A percentile compares a stretch with the other conserved stretches of the same genome.
Evolutionary conservation across 2,797 vertebrate species (phyloP).

Genomic region (Simalia tracyae): DNA sequence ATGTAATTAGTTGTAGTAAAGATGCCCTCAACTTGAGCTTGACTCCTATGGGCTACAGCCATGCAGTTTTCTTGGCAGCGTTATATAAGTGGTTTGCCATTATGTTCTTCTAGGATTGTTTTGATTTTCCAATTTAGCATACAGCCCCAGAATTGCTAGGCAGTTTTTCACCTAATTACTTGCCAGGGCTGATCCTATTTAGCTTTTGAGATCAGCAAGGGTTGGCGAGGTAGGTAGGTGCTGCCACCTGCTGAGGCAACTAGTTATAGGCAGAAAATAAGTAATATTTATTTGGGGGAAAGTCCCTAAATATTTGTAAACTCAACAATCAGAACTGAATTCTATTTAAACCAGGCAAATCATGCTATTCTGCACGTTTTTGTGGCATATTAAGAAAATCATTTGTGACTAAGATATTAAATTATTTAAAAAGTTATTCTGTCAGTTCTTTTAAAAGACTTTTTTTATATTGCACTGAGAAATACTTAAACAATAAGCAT

Average conservation of each 20-base stretch:
- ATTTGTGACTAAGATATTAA: background rate
- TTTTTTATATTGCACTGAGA: background rate
- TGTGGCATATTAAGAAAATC: background rate
- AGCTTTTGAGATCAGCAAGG: background rate
- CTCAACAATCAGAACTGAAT: background rate
- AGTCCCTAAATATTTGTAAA: background rate
- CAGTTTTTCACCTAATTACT: background rate
- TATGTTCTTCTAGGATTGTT: background rate
- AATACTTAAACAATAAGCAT: background rate
- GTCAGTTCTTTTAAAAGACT: background rate
- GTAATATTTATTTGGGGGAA: background rate
- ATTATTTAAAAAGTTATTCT: background rate
- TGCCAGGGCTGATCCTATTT: background rate
- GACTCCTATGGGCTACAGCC: background rate
- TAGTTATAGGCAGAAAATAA: background rate
- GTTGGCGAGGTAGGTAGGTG: background rate
- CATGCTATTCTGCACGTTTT: background rate
- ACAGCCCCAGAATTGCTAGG: background rate
- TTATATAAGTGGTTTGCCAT: background rate
- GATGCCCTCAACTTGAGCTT: background rate
- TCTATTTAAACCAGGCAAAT: background rate
- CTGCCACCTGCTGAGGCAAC: background rate
- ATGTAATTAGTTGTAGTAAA: background rate
- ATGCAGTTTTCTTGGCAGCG: background rate
- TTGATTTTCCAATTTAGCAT: background rate